Base-by-base conservation (phyloP, 2,797 vertebrate species). In the Heterohyrax brucei region DNA sequence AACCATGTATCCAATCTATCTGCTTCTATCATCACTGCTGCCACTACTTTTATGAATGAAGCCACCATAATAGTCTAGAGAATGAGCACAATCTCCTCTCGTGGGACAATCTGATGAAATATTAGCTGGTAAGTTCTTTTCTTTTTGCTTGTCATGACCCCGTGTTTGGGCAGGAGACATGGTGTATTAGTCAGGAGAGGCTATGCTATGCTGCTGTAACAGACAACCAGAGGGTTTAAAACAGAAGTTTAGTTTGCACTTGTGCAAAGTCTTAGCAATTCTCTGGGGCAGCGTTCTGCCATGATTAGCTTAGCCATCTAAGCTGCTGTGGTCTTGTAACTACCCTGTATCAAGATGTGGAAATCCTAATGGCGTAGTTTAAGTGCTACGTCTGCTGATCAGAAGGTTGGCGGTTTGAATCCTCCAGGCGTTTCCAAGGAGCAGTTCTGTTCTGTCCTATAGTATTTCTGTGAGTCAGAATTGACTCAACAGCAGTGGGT, bases 121-220 rank as follows among this genome's bases (percentile, higher is more conserved):
- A 48, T n/a, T 24, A 73, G 61, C n/a, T 39, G 56, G 24, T 10
- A 6, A 30, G 26, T 64, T 24, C 10, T 92, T 76, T 80, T 48
- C 30, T 87, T 64, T 82, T 50, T 22, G 44, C 46, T 53, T 87
- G 53, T 73, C 46, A 8, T 39, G 10, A 53, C 70, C 53, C 9
- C 30, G 53, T n/a, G 48, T 81, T 61, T 86, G 50, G 72, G 30
- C 21, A 77, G 78, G 62, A 68, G 70, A 33, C 0, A 0, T 83
- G 83, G 44, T n/a, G 0, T 10, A 18, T 79, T 21, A 59, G 82
- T 79, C 75, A 91, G 96, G n/a, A 64, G 16, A 78, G 87, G 87
- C 75, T 18, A 10, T 7, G 56, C 44, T 61, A 0, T 78, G 89
- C 44, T 82, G 62, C 89, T 70, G 5, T 88, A 76, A 96, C 72